These are phyloP conservation scores for Sylvia atricapilla DNA, from an alignment of 2,113 vertebrate species.

Conservation along the genomic window DNA sequence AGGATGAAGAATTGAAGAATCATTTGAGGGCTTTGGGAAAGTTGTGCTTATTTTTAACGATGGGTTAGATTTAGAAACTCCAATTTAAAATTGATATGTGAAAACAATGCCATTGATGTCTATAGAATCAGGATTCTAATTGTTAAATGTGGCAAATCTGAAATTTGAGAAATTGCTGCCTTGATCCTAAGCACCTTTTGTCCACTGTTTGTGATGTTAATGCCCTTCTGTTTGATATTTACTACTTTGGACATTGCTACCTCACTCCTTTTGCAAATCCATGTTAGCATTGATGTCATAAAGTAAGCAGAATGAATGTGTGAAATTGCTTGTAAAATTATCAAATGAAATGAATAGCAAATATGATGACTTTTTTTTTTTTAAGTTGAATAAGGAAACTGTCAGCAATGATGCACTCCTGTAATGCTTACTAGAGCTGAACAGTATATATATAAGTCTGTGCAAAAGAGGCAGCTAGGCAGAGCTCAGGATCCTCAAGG, in stretches of 20 bases:
- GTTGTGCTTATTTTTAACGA: neutral
- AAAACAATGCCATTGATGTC: neutral
- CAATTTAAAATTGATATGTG: neutral
- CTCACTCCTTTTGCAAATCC: constrained; percentile 49
- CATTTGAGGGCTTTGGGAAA: neutral
- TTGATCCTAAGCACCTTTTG: constrained; percentile 5
- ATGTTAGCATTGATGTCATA: constrained; percentile 68
- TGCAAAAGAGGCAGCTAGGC: constrained; percentile 46
- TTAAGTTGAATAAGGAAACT: constrained; percentile 60
- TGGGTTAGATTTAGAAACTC: neutral
- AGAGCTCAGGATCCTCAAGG: constrained; percentile 67
- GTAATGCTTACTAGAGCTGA: constrained; percentile 72
- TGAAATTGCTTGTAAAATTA: constrained; percentile 74
- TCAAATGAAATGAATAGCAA: constrained; percentile 70
- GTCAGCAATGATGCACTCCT: constrained; percentile 69
- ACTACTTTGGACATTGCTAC: constrained; percentile 59
- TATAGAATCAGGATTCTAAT: neutral
- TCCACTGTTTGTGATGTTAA: constrained; percentile 11
- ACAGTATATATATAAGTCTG: constrained; percentile 74
- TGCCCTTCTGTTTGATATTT: constrained; percentile 62
- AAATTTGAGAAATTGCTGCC: constrained; percentile 4
- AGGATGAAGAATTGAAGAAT: neutral
- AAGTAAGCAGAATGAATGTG: constrained; percentile 69
- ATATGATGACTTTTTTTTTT: constrained; percentile 39
- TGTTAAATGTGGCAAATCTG: neutral